Evolutionary conservation across 2,888 invertebrate genomes (phyloP).

Genomic region (Cryptophagus acutangulus): DNA sequence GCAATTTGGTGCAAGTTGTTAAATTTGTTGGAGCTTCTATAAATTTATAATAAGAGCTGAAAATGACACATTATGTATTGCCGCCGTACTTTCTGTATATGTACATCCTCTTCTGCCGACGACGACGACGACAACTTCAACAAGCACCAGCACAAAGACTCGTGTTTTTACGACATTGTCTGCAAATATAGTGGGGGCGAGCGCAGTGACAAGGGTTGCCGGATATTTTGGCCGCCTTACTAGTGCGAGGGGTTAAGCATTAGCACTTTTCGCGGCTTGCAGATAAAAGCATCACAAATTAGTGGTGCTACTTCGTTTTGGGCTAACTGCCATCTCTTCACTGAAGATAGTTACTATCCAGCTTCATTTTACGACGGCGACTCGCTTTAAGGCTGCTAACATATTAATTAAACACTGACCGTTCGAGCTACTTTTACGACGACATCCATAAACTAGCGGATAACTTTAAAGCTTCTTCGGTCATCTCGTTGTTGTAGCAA

Average conservation of each 20-base stretch:
- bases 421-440: conserved; percentile 4
- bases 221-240: conserved; percentile 29
- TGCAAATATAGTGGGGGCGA: conserved; percentile 21
- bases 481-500: too few species aligned
- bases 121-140: conserved; percentile 17
- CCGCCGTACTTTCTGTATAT: conserved; percentile 4
- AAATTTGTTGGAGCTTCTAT: conserved; percentile 7
- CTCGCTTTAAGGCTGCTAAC: conserved; percentile 3
- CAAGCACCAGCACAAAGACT: conserved; percentile 8
- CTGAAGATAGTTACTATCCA: neutral
- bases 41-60: conserved; percentile 9
- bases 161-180: conserved; percentile 23
- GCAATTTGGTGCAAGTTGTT: conserved; percentile 7
- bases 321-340: conserved; percentile 2
- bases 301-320: conserved; percentile 34
- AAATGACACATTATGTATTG: conserved; percentile 6
- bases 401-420: conserved; percentile 7
- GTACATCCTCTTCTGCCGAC: conserved; percentile 26
- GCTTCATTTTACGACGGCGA: conserved; percentile 1
- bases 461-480: conserved; percentile 3
- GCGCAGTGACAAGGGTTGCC: conserved; percentile 26
- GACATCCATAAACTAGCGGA: neutral
- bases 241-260: conserved; percentile 44
- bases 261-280: conserved; percentile 42
- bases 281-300: conserved; percentile 47